Conservation (phyloP, 2,113 vertebrate species). For the Excalfactoria chinensis region DNA sequence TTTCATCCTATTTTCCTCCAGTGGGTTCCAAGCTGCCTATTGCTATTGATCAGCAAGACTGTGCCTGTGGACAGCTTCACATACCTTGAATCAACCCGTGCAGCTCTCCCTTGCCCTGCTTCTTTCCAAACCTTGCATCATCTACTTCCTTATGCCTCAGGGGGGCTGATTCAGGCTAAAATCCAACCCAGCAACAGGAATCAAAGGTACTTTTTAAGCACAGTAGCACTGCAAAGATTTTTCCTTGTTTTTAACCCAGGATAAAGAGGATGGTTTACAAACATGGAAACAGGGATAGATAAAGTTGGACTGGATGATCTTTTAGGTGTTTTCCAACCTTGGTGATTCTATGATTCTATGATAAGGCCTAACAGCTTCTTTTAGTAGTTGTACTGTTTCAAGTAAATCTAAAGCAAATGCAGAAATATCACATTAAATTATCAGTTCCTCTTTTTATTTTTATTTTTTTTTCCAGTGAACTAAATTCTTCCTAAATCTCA, state of each 20-base stretch:
- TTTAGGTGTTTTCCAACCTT: no score
- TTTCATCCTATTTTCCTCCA: background rate
- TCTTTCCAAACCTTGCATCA: background rate
- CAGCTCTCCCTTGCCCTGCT: background rate
- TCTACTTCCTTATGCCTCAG: background rate
- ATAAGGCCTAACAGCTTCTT: background rate
- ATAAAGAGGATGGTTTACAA: background rate
- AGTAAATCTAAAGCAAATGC: background rate
- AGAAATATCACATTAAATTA: background rate
- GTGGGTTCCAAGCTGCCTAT: background rate
- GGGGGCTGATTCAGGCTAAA: background rate
- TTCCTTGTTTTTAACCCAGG: background rate
- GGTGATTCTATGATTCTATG: no score
- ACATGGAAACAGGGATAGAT: background rate
- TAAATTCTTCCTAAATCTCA: background rate
- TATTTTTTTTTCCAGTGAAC: background rate
- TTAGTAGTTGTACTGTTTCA: background rate
- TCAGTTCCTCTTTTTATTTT: background rate
- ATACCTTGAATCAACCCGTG: fast-evolving
- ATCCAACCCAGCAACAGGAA: background rate
- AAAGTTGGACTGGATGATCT: background rate
- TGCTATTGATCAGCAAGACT: background rate
- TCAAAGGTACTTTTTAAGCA: background rate
- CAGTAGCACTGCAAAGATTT: background rate
- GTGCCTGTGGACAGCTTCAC: background rate